Evolutionary conservation across 1,140 invertebrate species (phyloP).

Genomic region (Diprion similis): DNA sequence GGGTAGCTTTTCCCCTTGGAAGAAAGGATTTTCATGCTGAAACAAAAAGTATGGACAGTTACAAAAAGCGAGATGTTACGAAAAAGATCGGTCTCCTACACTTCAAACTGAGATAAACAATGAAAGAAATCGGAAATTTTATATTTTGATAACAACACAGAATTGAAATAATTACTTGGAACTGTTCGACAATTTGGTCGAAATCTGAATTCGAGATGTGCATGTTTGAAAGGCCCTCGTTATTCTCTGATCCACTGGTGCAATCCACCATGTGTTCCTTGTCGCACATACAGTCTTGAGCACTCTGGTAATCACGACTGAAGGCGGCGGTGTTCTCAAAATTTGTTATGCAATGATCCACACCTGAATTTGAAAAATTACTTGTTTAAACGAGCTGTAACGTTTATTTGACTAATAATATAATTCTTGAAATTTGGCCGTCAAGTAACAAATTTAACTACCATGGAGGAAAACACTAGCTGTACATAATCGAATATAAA

Average conservation of each 20-base stretch:
- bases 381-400: conserved; percentile 19
- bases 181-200: conserved; percentile 63
- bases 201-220: conserved; percentile 60
- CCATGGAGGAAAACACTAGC: conserved; percentile 7
- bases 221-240: conserved; percentile 49
- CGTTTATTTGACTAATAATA: conserved; percentile 12
- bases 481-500: conserved; percentile 12
- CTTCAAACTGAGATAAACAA: conserved; percentile 33
- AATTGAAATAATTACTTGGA: conserved; percentile 55
- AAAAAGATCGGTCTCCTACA: conserved; percentile 22
- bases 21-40: conserved; percentile 77
- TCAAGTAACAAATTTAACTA: conserved; percentile 10
- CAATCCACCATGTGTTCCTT: conserved; percentile 98
- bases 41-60: conserved; percentile 40
- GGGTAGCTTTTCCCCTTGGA: conserved; percentile 81
- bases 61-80: conserved; percentile 11
- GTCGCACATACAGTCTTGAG: conserved; percentile 97
- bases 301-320: conserved; percentile 91
- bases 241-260: conserved; percentile 56
- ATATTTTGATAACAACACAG: conserved; percentile 12
- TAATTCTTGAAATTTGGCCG: not conserved
- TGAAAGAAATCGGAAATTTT: conserved; percentile 16
- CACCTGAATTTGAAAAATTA: conserved; percentile 56
- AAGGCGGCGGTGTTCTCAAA: conserved; percentile 97
- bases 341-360: conserved; percentile 88